Conservation (phyloP, 2,113 vertebrate genomes). For the Saguinus midas region DNA sequence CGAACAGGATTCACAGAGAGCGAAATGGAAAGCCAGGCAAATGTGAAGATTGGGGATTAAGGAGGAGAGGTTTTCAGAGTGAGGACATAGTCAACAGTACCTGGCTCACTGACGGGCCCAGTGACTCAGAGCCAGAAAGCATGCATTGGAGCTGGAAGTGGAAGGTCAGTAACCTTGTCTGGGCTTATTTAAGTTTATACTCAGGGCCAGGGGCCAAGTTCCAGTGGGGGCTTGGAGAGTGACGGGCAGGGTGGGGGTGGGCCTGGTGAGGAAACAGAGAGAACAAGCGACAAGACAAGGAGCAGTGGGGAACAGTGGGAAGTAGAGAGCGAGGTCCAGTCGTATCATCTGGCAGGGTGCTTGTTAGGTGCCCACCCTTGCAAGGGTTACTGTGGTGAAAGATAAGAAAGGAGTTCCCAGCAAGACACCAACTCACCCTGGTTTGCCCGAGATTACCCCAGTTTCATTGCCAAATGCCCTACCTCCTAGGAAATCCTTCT, state of each 20-base stretch:
- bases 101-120: accelerated
- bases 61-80: not conserved
- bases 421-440: not conserved
- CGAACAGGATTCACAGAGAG: not conserved
- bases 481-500: not conserved
- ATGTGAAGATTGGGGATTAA: not conserved
- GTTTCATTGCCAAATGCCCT: not conserved
- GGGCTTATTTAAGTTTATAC: not conserved
- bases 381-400: not conserved
- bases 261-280: not conserved
- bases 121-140: not conserved
- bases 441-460: not conserved
- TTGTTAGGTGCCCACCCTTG: accelerated
- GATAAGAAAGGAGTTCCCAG: not conserved
- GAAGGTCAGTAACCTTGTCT: not conserved
- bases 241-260: no score
- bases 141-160: not conserved
- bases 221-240: not conserved
- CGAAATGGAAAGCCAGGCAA: not conserved
- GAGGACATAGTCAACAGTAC: not conserved
- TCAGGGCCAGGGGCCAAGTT: not conserved
- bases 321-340: accelerated
- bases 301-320: not conserved
- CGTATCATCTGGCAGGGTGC: accelerated
- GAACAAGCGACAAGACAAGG: not conserved